Conservation (phyloP, 2,113 vertebrate species). For the Stigmatopora argus region DNA sequence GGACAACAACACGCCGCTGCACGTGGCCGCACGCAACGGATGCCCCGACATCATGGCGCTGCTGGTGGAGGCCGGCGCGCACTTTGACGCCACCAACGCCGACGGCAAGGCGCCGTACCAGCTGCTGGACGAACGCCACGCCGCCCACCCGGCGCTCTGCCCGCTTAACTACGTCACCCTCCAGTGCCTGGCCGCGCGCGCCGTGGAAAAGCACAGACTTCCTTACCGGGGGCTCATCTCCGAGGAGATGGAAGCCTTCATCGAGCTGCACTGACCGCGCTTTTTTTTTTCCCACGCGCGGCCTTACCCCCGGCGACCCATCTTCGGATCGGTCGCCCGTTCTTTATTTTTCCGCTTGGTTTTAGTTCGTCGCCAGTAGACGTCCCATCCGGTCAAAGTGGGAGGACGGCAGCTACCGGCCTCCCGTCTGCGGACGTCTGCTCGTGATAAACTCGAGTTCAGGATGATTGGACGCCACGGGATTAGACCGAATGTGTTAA, state of each 20-base stretch:
- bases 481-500: too few relatives aligned
- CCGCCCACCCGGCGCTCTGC: constrained; percentile 79
- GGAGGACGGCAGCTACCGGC: neutral
- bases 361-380: too few relatives aligned
- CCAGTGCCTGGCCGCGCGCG: constrained; percentile 92
- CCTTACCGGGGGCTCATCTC: constrained; percentile 92
- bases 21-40: constrained; percentile 80
- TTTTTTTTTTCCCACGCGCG: neutral
- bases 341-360: neutral
- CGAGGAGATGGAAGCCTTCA: constrained; percentile 91
- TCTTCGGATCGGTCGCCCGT: neutral
- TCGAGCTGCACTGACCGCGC: constrained; percentile 82
- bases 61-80: constrained; percentile 82
- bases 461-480: too few relatives aligned
- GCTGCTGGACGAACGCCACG: constrained; percentile 84
- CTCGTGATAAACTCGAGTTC: too few relatives aligned
- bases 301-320: constrained; percentile 14
- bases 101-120: constrained; percentile 85
- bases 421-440: neutral
- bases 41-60: constrained; percentile 82
- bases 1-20: constrained; percentile 91
- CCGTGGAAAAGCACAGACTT: constrained; percentile 86
- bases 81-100: constrained; percentile 88
- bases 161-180: constrained; percentile 87
- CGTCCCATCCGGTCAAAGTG: too few relatives aligned